phyloP scores from a whole-genome alignment of 2,888 invertebrate species.

The Phytoseiulus persimilis region DNA sequence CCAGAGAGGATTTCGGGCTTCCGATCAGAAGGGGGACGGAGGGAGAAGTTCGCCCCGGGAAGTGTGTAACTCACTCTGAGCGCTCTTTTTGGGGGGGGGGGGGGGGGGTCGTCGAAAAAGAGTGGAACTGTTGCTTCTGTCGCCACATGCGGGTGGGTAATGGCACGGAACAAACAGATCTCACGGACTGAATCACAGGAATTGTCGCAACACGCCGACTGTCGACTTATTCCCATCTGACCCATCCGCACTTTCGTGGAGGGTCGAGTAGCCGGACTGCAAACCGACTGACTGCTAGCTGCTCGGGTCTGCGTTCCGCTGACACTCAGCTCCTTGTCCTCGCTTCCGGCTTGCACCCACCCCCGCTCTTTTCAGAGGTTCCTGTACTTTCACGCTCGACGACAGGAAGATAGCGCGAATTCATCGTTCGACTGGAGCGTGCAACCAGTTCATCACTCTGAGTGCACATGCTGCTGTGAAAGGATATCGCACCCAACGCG shows the following conservation, averaged over 20 bases:
- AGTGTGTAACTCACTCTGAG: neutral
- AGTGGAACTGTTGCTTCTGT: neutral
- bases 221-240: neutral
- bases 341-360: neutral
- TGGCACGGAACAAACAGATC: conserved; percentile 38
- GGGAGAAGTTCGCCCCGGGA: neutral
- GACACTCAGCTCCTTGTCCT: neutral
- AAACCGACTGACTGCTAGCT: neutral
- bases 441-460: neutral
- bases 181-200: conserved; percentile 9
- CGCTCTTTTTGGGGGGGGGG: neutral
- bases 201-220: neutral
- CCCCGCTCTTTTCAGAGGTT: neutral
- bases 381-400: neutral
- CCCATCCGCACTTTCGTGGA: neutral
- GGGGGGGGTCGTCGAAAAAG: neutral
- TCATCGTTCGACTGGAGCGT: neutral
- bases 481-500: neutral
- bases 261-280: neutral
- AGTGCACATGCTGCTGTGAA: neutral
- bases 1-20: too few relatives aligned
- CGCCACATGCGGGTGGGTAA: neutral
- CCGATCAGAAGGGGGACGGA: neutral
- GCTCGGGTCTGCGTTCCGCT: neutral
- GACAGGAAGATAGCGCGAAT: neutral